Base-by-base conservation (phyloP, 2,797 vertebrate species). In the Nannoperca obscura region DNA sequence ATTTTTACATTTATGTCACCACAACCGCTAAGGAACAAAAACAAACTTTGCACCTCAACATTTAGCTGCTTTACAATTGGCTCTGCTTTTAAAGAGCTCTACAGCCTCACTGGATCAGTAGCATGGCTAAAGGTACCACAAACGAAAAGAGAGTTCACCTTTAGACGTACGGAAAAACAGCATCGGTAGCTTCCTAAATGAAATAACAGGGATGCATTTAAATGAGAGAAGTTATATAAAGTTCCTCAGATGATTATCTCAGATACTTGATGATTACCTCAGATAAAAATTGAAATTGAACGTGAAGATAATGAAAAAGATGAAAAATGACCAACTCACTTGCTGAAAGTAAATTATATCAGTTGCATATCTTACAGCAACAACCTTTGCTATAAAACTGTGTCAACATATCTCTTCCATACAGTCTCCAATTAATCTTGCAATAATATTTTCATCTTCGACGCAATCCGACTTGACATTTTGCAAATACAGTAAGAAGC, bases 211-310 rank as follows among this genome's bases (percentile, higher is more conserved):
- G 40, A 55, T 17, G 30, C 32, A 74, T 74, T 76, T 38, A 38
- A 38, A 7, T 38, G 36, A 38, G 8, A 38, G 36, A 9, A 10
- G 10, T 38, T 66, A 63, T 27, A 77, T 60, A 50, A 78, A 74
- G 44, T 58, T 59, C 22, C 62, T 60, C 47, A 60, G 27, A 68
- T 80, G 67, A 79, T 71, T 81, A 86, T 80, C 17, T 44, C 38
- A 32, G 24, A 24, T 30, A 46, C 27, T 46, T 69, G 47, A 70
- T 83, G 66, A 76, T 62, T 81, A 86, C 74, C 44, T 59, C 38
- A 64, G 73, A 84, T 49, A 30, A 80, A 86, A 76, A 77, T 74
- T 15, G 27, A 66, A 80, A 83, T 69, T 12, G 24, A 27, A 75
- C 22, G 54, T 57, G 7, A 24, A 61, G 62, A 63, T 83, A 81